A percentile compares a stretch with the other conserved stretches of the same genome.
Conservation (phyloP, 2,113 vertebrate species). For the Neogobius melanostomus region DNA sequence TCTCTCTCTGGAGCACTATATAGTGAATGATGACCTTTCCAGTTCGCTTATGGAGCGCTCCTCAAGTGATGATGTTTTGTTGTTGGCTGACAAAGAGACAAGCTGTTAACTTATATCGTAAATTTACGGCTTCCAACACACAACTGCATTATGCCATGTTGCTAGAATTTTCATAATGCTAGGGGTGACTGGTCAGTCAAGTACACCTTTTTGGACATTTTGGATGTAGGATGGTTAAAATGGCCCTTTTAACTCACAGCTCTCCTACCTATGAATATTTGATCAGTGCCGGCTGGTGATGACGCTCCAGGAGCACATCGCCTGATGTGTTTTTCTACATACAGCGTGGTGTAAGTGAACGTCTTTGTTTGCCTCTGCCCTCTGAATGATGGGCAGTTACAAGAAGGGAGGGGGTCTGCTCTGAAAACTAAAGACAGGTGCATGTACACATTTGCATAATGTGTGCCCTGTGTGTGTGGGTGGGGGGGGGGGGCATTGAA, state of each 20-base stretch:
- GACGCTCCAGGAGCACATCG: slow-evolving; percentile 30
- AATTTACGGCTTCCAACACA: too few species aligned
- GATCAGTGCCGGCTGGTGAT: slow-evolving; percentile 37
- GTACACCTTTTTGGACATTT: neutral
- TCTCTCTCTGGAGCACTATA: neutral
- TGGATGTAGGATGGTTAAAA: slow-evolving; percentile 26
- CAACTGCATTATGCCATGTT: too few species aligned
- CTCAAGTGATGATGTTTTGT: slow-evolving; percentile 22
- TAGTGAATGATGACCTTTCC: slow-evolving; percentile 50
- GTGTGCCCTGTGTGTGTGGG: neutral
- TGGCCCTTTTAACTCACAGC: slow-evolving; percentile 40
- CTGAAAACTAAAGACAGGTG: slow-evolving; percentile 11
- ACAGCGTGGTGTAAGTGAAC: slow-evolving; percentile 2
- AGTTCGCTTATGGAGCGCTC: slow-evolving; percentile 9
- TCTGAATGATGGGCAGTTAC: slow-evolving; percentile 35
- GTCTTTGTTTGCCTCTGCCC: slow-evolving; percentile 49
- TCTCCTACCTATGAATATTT: slow-evolving; percentile 57
- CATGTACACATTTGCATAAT: slow-evolving; percentile 8
- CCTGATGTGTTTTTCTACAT: slow-evolving; percentile 10
- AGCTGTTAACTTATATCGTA: too few species aligned
- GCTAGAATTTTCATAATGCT: neutral
- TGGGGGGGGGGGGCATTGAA: neutral
- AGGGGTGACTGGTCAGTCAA: neutral
- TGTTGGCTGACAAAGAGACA: slow-evolving; percentile 9
- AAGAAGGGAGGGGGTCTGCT: slow-evolving; percentile 16